phyloP scores from a whole-genome alignment of 2,888 invertebrate genomes.

The Crepidodera aurea region DNA sequence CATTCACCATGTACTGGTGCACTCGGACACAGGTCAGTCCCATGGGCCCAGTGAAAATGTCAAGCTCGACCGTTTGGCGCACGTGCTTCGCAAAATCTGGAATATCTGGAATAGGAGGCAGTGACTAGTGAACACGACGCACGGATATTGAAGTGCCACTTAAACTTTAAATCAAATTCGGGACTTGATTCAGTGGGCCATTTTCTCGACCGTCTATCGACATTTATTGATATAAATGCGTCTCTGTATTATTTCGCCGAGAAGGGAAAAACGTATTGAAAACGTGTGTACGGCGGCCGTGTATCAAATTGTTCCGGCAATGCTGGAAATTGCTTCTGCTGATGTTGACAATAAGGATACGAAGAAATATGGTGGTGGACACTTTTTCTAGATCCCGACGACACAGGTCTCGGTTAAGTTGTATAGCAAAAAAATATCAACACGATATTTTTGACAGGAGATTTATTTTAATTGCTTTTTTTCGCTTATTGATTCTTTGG shows the following conservation, averaged over 20 bases:
- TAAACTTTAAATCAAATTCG: slow-evolving; percentile 58
- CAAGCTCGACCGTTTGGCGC: slow-evolving; percentile 52
- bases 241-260: slow-evolving; percentile 39
- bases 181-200: slow-evolving; percentile 52
- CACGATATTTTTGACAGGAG: neutral
- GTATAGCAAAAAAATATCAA: neutral
- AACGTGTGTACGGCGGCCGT: slow-evolving; percentile 31
- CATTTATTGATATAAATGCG: slow-evolving; percentile 55
- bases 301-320: slow-evolving; percentile 29
- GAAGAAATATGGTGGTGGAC: slow-evolving; percentile 7
- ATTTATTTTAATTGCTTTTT: neutral
- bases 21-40: slow-evolving; percentile 37
- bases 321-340: slow-evolving; percentile 25
- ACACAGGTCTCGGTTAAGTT: neutral
- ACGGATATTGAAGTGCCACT: slow-evolving; percentile 59
- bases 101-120: slow-evolving; percentile 33
- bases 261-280: slow-evolving; percentile 28
- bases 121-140: slow-evolving; percentile 51
- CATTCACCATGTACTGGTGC: neutral
- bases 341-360: slow-evolving; percentile 15
- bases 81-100: slow-evolving; percentile 52
- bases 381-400: neutral
- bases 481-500: no score
- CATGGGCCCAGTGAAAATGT: slow-evolving; percentile 52
- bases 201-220: slow-evolving; percentile 49